phyloP scores from a whole-genome alignment of 2,888 invertebrate genomes.

The Dioctria rufipes region DNA sequence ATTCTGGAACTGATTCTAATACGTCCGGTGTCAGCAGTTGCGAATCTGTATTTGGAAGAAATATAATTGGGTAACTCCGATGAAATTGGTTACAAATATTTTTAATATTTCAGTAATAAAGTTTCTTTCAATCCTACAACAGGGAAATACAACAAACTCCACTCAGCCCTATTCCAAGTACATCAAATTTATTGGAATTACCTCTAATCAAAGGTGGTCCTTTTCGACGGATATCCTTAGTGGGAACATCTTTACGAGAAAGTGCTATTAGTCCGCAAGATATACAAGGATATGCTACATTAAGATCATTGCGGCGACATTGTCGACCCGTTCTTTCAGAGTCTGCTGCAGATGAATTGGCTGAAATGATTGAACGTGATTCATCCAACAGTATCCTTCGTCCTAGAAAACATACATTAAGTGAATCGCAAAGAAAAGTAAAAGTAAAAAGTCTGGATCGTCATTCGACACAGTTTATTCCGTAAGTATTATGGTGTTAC shows the following conservation, averaged over 20 bases:
- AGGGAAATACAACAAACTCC: conserved; percentile 82
- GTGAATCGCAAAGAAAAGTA: conserved; percentile 67
- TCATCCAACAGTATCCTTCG: conserved; percentile 62
- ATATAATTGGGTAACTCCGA: conserved; percentile 73
- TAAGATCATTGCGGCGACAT: conserved; percentile 79
- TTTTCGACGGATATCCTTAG: conserved; percentile 66
- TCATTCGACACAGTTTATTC: conserved; percentile 65
- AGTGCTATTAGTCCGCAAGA: conserved; percentile 80
- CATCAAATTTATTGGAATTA: conserved; percentile 79
- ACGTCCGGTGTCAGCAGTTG: conserved; percentile 88
- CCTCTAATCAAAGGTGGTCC: conserved; percentile 63
- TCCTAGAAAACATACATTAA: conserved; percentile 66
- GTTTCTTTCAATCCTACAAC: conserved; percentile 45
- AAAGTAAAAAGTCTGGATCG: conserved; percentile 70
- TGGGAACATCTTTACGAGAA: conserved; percentile 66
- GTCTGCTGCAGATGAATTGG: conserved; percentile 75
- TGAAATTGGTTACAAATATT: conserved; percentile 3
- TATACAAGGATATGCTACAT: conserved; percentile 82
- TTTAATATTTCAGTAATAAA: conserved; percentile 16
- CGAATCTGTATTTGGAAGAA: conserved; percentile 80
- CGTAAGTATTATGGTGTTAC: conserved; percentile 63
- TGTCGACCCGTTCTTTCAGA: conserved; percentile 79
- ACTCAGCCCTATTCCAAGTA: conserved; percentile 91
- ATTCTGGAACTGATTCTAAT: conserved; percentile 81
- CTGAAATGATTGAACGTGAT: conserved; percentile 71